A percentile compares a stretch with the other conserved stretches of the same genome.
Evolutionary conservation across 2,113 vertebrate genomes (phyloP).

Genomic region (Leptosomus discolor): DNA sequence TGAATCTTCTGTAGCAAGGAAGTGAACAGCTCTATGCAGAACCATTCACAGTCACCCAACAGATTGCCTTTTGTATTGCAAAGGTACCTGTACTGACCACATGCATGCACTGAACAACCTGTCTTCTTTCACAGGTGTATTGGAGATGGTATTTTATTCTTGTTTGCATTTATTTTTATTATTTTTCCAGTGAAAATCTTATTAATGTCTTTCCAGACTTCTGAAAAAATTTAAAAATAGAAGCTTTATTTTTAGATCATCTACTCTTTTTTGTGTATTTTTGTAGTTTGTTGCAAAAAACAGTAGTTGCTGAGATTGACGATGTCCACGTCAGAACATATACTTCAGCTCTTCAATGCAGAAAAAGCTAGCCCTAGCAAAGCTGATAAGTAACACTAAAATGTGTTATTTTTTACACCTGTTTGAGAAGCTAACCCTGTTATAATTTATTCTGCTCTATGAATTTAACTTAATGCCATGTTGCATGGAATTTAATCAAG

Average conservation of each 20-base stretch:
- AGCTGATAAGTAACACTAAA: slow-evolving; percentile 69
- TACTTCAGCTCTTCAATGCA: slow-evolving; percentile 49
- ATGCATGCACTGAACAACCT: not conserved
- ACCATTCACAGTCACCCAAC: not conserved
- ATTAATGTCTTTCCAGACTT: not conserved
- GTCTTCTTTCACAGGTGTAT: not conserved
- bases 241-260: not conserved
- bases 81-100: not conserved
- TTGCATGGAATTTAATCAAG: slow-evolving; percentile 61
- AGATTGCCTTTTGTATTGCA: not conserved
- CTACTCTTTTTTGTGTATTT: not conserved
- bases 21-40: not conserved
- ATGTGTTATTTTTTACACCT: slow-evolving; percentile 72
- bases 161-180: not conserved
- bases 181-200: not conserved
- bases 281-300: slow-evolving; percentile 30
- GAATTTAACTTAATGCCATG: slow-evolving; percentile 68
- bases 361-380: slow-evolving; percentile 52
- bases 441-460: slow-evolving; percentile 69
- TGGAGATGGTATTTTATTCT: not conserved
- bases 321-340: slow-evolving; percentile 44
- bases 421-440: slow-evolving; percentile 67
- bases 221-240: not conserved
- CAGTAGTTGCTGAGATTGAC: not conserved
- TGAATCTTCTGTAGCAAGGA: not conserved